Evolutionary conservation across 2,888 invertebrate genomes (phyloP), one percentile per base, ranked within the genome.

Genomic region (Junonia oenone): DNA sequence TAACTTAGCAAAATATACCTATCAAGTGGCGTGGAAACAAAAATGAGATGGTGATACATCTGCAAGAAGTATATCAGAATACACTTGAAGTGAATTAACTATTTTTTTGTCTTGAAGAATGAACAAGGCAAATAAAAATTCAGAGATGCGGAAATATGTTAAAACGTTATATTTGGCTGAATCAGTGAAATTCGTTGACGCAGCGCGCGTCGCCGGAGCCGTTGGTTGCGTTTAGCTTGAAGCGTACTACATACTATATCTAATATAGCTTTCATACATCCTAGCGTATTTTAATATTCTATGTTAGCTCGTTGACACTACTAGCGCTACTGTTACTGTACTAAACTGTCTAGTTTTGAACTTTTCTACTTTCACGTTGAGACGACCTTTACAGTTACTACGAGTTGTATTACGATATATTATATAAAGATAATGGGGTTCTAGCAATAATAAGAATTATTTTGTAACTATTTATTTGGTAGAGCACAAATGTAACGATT

Each of bases 401-500:
- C 22, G 33, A 40, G 47, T 47, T 40, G n/a, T 40, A 40, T 22
- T 48, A 14, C 11, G 19, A 13, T n/a, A 43, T 26, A 43, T 26
- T 43, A 14, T 26, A 13, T 14, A 13, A n/a, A 11, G 19, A n/a
- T 19, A 15, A 31, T 40, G 29, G 19, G 47, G 22, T 40, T 40
- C 15, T 47, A 40, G 40, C 31, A 47, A 17, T 47, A 33, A n/a
- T 54, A 22, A 48, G 31, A 4, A 40, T 48, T 40, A 48, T 48
- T 48, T 53, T 37, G 17, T 38, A 53, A 53, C 17, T 53, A 47
- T 47, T 38, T 37, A 38, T 48, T 54, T 26, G 2, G 29, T 46
- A 48, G 31, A 48, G 53, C 53, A 54, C 53, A 54, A 54, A 54
- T 48, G 15, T 43, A 40, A 33, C 27, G 17, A 40, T 40, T 40